These are phyloP conservation scores for Ianthella basta DNA, from an alignment of 37 sponge, comb jelly and placozoan species.

Conservation along the genomic window DNA sequence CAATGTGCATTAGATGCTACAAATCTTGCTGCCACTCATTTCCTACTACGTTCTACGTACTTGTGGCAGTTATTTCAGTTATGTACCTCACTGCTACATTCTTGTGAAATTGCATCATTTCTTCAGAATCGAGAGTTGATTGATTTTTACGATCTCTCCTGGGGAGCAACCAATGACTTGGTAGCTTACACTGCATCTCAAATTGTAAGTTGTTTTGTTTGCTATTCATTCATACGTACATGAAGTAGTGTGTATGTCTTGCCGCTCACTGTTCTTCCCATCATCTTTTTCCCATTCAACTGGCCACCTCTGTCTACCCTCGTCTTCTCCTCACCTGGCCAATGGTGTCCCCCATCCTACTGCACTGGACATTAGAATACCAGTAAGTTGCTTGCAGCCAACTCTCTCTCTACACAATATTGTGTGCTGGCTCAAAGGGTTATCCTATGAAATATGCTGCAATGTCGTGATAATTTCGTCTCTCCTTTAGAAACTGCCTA, in stretches of 20 bases:
- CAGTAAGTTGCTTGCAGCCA: background rate
- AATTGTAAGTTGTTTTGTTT: background rate
- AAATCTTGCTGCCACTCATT: no score
- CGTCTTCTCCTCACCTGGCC: no score
- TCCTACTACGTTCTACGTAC: no score
- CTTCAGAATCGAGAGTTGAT: slow-evolving; percentile 9
- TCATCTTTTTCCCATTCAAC: background rate
- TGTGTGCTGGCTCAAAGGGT: no score
- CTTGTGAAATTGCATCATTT: background rate
- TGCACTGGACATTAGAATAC: background rate
- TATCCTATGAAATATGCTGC: no score
- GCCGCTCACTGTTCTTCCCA: background rate
- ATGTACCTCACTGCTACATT: no score
- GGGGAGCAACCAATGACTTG: slow-evolving; percentile 9
- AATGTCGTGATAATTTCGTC: background rate
- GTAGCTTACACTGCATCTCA: background rate
- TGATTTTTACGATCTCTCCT: background rate
- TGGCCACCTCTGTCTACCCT: background rate
- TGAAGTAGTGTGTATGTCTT: background rate
- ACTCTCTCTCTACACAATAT: no score
- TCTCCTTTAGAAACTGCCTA: slow-evolving; percentile 2
- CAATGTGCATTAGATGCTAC: no score
- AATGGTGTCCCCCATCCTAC: background rate
- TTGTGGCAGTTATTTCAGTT: no score
- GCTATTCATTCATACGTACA: background rate